Evolutionary conservation across 2,888 invertebrate genomes (phyloP), one percentile per base, ranked within the genome.

Genomic region (Hemistola chrysoprasaria): DNA sequence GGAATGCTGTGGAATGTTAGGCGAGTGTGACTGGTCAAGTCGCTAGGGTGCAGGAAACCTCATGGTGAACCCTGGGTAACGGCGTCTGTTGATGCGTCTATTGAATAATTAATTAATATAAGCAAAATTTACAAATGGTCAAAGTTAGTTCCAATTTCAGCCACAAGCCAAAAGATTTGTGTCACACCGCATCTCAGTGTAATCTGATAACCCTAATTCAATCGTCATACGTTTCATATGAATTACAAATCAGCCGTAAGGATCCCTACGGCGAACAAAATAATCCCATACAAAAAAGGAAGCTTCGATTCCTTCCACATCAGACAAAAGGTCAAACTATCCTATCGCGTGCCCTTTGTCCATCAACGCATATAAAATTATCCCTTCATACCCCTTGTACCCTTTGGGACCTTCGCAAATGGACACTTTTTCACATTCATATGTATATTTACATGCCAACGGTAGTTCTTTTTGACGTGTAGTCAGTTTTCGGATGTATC

Each of bases 371-470:
- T 46, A 46, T 46, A 50, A 37, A 47, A 52, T 54, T 47, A 49
- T 8, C 8, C 20, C 37, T 16, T 16, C 21, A 16, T 21, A 10
- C 31, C 29, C 33, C 31, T 33, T 36, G 38, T 27, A 49, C 34
- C 43, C 30, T 35, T 39, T 33, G 16, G 34, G 41, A 41, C 52
- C 40, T 39, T 47, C 26, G 30, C 45, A 41, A 50, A 52, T 49
- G 50, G 56, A 54, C 47, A 53, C 49, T 53, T 53, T 52, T 48
- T 48, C 29, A 34, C 46, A 53, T 53, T 53, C 49, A 52, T 53
- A 50, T 45, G 50, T 50, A 44, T 53, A 53, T 58, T 58, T 56
- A 53, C 58, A 53, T 52, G 47, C 45, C 48, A 47, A 31, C 16
- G 27, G 27, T 51, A 47, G 43, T 43, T 45, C 38, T 43, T 44